Percentiles rank a stretch among this genome's conserved stretches.
Evolutionary conservation across 1,140 invertebrate genomes (phyloP).

Genomic region (Dufourea novaeangliae): DNA sequence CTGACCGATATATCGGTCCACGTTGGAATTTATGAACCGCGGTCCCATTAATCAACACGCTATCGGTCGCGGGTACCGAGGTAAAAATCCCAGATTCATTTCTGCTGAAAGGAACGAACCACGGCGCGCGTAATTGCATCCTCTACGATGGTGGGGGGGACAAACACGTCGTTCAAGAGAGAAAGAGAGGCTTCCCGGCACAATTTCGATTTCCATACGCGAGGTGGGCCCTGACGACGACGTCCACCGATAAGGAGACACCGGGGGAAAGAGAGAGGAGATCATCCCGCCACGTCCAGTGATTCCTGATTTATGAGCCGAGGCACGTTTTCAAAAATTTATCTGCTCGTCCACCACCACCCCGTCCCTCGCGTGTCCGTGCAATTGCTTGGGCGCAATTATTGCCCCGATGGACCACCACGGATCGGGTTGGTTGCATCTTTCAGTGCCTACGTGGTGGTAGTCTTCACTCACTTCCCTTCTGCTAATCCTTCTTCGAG

Average conservation of each 20-base stretch:
- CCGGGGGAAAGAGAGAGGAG: no score
- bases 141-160: background rate
- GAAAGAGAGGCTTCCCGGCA: background rate
- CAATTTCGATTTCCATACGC: constrained; percentile 62
- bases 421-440: constrained; percentile 52
- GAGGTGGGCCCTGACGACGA: constrained; percentile 5
- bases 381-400: constrained; percentile 57
- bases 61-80: constrained; percentile 34
- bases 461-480: constrained; percentile 5
- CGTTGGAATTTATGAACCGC: constrained; percentile 63
- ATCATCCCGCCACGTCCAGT: constrained; percentile 56
- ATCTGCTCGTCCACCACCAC: constrained; percentile 14
- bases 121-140: constrained; percentile 55
- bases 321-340: constrained; percentile 57
- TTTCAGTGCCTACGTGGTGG: constrained; percentile 38
- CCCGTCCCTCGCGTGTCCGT: constrained; percentile 7
- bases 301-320: constrained; percentile 73
- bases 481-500: background rate
- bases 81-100: constrained; percentile 49
- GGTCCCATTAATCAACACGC: constrained; percentile 70
- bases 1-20: constrained; percentile 54
- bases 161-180: background rate
- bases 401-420: constrained; percentile 42
- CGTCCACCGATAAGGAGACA: constrained; percentile 43
- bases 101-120: constrained; percentile 41